Evolutionary conservation across 2,797 vertebrate species (phyloP), one percentile per base, ranked within the genome.

Genomic region (Sardinella longiceps): DNA sequence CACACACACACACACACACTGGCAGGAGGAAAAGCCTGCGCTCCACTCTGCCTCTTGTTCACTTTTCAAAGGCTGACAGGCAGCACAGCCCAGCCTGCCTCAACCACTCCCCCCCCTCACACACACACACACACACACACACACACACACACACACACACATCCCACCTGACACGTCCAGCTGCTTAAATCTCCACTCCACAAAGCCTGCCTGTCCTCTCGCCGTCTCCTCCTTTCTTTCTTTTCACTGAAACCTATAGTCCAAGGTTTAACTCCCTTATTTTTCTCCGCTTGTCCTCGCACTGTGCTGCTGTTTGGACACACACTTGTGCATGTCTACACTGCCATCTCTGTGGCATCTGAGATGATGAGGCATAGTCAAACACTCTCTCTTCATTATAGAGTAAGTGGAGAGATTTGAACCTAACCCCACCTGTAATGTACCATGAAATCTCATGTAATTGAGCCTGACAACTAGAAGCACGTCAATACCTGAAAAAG

Each of bases 101-200:
- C 46, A n/a, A n/a, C n/a, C n/a, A n/a, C n/a, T n/a, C n/a, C 43
- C 43, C 43, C 43, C 43, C 43, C 43, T 7, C 43, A 43, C n/a
- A n/a, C n/a, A n/a, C n/a, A n/a, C n/a, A n/a, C n/a, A n/a, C n/a
- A n/a, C 48, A 51, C 48, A 51, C 48, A 51, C 48, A 51, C 48
- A 51, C 48, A 51, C 48, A 51, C 48, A 51, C 48, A 51, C 48
- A 51, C 48, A 51, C 51, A 56, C 51, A 43, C 43, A 3, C 51
- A 20, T 0, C 56, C 23, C 23, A 74, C 66, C 30, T 39, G 66
- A 74, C 66, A 74, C 4, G 18, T 74, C 66, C 66, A 74, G 66
- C 33, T 74, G 66, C 66, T 66, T 74, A 74, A 74, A 39, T 74
- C 66, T 23, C 20, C 66, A 20, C 66, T 74, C 66, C 30, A 74